Evolutionary conservation across 2,113 vertebrate species (phyloP), one percentile per base, ranked within the genome.

Genomic region (Amazona vittata): DNA sequence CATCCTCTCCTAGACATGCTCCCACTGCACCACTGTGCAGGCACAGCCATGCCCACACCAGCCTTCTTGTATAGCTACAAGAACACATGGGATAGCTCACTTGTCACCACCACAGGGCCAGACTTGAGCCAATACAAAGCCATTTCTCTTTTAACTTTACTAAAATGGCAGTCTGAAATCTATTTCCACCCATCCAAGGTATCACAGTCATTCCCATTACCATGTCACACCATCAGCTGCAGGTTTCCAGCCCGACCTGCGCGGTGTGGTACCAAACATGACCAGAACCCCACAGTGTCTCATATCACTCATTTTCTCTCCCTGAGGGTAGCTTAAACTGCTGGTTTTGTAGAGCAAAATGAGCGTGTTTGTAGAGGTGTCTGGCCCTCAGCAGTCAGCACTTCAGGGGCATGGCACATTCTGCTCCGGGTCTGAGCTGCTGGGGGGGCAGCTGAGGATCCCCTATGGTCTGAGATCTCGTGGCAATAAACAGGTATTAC

Each of bases 11-110:
- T 62, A 41, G n/a, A 37, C 35, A 21, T 1, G 5, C 18, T 59
- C 22, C 26, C 37, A 15, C 12, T 9, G 69, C 19, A 33, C 4
- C 0, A 0, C 87, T 59, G n/a, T 12, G 24, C 28, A 26, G 49
- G 33, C 15, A 26, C 11, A 62, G 28, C 63, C 10, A 4, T 49
- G 47, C n/a, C 41, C 77, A 43, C 35, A 43, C 18, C 46, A 70
- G 0, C 3, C 50, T 22, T 43, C 29, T 29, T 13, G 17, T 9
- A 2, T 2, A 39, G 44, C 50, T 80, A 15, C 11, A 4, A 53
- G 33, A 59, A n/a, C 33, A 59, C 1, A 2, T 2, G 16, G 21
- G 49, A 77, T 46, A 57, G 55, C 24, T 18, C 22, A 18, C 24
- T 44, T 52, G 43, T 24, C 50, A 46, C 43, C 64, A 64, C 33